Evolutionary conservation across 2,113 vertebrate genomes (phyloP).

Genomic region (Mobula birostris): DNA sequence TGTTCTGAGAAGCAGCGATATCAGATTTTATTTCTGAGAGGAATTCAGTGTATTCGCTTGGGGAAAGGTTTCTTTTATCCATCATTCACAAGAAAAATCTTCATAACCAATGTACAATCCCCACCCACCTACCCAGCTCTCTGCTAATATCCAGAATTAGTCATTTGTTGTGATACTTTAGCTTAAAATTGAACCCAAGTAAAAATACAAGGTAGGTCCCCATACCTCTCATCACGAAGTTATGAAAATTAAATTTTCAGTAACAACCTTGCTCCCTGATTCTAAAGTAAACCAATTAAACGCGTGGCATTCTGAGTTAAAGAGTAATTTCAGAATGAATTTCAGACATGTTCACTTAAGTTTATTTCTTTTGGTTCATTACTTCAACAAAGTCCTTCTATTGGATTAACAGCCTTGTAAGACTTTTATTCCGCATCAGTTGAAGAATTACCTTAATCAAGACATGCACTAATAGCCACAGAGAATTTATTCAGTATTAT

Average conservation of each 20-base stretch:
- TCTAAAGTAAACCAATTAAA: slow-evolving; percentile 20
- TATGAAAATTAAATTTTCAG: slow-evolving; percentile 5
- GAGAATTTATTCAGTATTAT: neutral
- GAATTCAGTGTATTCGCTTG: neutral
- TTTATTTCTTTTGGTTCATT: neutral
- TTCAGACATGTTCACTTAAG: neutral
- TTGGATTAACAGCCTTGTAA: neutral
- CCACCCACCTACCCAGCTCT: too few species aligned
- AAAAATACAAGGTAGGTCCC: neutral
- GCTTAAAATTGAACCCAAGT: neutral
- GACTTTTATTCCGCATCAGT: too few species aligned
- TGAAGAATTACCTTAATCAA: neutral
- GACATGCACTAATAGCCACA: neutral
- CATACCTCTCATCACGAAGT: neutral
- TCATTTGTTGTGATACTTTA: neutral
- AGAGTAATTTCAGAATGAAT: neutral
- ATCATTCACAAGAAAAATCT: neutral
- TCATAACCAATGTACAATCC: too few species aligned
- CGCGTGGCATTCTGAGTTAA: neutral
- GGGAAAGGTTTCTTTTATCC: neutral
- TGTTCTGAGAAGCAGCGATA: neutral
- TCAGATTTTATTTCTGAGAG: neutral
- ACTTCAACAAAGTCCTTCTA: neutral
- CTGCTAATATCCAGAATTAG: neutral
- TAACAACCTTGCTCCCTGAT: neutral